Percentiles rank a stretch among this genome's conserved stretches.
Conservation (phyloP, 2,888 invertebrate genomes). For the Ischnura elegans region DNA sequence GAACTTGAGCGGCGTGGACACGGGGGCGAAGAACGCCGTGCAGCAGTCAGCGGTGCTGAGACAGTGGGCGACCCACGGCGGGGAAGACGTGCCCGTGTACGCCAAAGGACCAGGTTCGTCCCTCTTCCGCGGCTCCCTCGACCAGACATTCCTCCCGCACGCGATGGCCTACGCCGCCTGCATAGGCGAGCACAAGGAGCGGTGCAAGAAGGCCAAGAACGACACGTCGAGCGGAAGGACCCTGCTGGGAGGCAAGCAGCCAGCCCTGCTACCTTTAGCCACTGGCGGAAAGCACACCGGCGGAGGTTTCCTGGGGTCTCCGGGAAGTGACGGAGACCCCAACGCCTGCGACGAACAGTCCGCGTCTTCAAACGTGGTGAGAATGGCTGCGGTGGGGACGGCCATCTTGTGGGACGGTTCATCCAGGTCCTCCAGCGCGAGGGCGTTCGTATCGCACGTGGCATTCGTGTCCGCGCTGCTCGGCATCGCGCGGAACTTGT, state of each 20-base stretch:
- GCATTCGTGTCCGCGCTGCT: not conserved
- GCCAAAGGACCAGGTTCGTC: constrained; percentile 80
- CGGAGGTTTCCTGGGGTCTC: not conserved
- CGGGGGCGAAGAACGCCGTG: constrained; percentile 81
- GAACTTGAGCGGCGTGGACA: constrained; percentile 74
- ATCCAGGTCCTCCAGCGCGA: not conserved
- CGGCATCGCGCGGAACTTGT: not conserved
- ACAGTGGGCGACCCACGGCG: constrained; percentile 90
- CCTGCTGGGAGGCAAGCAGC: constrained; percentile 3
- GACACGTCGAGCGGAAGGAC: not conserved
- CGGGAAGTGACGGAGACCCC: not conserved
- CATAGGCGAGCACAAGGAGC: constrained; percentile 84
- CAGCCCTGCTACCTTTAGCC: constrained; percentile 30
- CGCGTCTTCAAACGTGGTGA: not conserved
- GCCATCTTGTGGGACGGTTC: constrained; percentile 11
- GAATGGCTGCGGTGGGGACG: not conserved
- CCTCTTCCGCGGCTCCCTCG: constrained; percentile 84
- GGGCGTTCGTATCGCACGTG: not conserved
- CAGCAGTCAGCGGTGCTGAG: constrained; percentile 87
- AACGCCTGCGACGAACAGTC: constrained; percentile 47
- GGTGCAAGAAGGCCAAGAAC: constrained; percentile 80
- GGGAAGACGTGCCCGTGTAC: constrained; percentile 91
- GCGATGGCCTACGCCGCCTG: constrained; percentile 91
- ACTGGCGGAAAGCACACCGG: not conserved
- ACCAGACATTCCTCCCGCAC: constrained; percentile 92